These are phyloP conservation scores for Reinhardtius hippoglossoides DNA, from an alignment of 2,113 vertebrate species.

Conservation along the genomic window DNA sequence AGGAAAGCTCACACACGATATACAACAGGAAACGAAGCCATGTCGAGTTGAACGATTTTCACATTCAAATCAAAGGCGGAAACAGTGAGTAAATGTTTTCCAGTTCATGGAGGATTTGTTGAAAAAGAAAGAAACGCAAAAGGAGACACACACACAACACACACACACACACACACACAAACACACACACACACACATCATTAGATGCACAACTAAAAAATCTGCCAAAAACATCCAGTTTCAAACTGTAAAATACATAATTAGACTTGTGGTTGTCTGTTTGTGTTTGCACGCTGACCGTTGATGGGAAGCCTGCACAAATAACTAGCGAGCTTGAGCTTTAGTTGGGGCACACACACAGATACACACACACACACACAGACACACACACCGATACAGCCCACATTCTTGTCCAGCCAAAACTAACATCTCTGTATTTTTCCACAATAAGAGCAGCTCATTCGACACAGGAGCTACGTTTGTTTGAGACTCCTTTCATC, in stretches of 20 bases:
- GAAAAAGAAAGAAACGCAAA: neutral
- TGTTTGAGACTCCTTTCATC: slow-evolving; percentile 75
- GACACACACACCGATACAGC: slow-evolving; percentile 34
- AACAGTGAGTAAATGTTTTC: no score
- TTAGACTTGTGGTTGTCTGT: slow-evolving; percentile 25
- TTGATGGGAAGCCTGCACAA: slow-evolving; percentile 64
- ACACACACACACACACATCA: slow-evolving; percentile 2
- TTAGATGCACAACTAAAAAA: neutral
- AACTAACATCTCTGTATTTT: slow-evolving; percentile 77
- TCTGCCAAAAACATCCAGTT: neutral
- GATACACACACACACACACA: slow-evolving; percentile 33
- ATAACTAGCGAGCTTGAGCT: slow-evolving; percentile 53
- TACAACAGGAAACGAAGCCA: no score
- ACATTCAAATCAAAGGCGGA: no score
- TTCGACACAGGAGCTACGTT: slow-evolving; percentile 68
- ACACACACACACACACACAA: neutral
- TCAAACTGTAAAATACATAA: slow-evolving; percentile 38
- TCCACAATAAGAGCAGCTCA: slow-evolving; percentile 69
- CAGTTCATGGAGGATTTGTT: neutral
- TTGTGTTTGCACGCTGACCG: slow-evolving; percentile 15
- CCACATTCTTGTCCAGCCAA: slow-evolving; percentile 74
- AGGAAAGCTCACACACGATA: no score
- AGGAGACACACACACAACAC: neutral
- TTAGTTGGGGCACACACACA: slow-evolving; percentile 15
- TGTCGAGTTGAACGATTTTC: no score